Conservation (phyloP, 2,797 vertebrate genomes). For the Hoplostethus mediterraneus region DNA sequence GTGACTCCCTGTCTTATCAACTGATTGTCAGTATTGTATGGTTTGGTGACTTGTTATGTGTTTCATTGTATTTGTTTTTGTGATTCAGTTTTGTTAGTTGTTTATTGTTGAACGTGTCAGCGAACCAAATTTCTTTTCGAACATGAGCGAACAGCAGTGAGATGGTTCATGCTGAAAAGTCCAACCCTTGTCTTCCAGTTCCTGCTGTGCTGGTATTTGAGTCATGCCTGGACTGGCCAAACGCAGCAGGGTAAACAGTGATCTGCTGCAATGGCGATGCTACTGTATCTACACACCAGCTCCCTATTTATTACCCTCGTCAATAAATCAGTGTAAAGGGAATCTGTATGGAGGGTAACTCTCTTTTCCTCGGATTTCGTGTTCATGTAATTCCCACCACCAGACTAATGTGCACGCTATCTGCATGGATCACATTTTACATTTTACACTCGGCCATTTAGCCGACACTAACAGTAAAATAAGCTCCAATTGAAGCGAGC, state of each 20-base stretch:
- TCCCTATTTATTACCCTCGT: constrained; percentile 16
- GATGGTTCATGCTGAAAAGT: constrained; percentile 31
- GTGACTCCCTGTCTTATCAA: no score
- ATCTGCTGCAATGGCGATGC: constrained; percentile 46
- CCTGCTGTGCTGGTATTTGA: constrained; percentile 55
- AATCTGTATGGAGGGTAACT: not conserved
- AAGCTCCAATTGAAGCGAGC: not conserved
- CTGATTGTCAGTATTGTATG: not conserved
- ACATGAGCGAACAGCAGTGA: constrained; percentile 38
- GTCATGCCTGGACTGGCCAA: constrained; percentile 47
- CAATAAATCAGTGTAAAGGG: constrained; percentile 32
- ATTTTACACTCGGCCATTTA: not conserved
- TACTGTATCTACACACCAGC: constrained; percentile 29
- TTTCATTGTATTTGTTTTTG: no score
- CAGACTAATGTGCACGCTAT: not conserved
- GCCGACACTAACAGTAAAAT: not conserved
- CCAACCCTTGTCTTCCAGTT: constrained; percentile 53
- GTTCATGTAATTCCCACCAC: not conserved
- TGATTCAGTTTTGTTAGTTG: not conserved
- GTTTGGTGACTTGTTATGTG: not conserved
- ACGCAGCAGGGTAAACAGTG: constrained; percentile 51
- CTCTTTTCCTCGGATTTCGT: not conserved
- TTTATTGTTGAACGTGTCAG: not conserved
- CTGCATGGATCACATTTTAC: not conserved
- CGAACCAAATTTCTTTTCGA: constrained; percentile 4